A percentile compares a stretch with the other conserved stretches of the same genome.
These are phyloP conservation scores for Apeira syringaria DNA, from an alignment of 2,888 invertebrate species.

Conservation along the genomic window DNA sequence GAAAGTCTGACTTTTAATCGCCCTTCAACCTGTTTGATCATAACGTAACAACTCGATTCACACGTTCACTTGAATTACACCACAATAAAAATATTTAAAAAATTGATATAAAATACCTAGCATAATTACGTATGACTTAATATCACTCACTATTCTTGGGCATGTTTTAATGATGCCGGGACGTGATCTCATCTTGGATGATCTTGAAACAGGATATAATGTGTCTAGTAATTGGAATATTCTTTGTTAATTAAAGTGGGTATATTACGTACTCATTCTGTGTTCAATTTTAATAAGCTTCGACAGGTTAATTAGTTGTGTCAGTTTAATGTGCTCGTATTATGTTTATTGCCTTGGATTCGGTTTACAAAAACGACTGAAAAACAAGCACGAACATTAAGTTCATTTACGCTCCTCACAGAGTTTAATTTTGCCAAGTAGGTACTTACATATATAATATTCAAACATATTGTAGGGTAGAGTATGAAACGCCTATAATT, in stretches of 20 bases:
- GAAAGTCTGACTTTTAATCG: slow-evolving; percentile 33
- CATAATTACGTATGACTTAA: slow-evolving; percentile 26
- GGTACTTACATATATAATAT: no score
- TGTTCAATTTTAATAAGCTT: slow-evolving; percentile 10
- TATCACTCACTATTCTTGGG: slow-evolving; percentile 35
- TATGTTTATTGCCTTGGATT: neutral
- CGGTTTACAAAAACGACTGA: neutral
- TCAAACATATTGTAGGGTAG: no score
- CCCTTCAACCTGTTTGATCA: slow-evolving; percentile 21
- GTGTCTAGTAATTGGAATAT: slow-evolving; percentile 12
- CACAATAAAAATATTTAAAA: no score
- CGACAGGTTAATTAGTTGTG: slow-evolving; percentile 5
- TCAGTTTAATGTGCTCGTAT: neutral
- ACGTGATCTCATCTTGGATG: slow-evolving; percentile 49
- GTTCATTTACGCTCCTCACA: neutral
- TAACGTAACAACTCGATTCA: slow-evolving; percentile 14
- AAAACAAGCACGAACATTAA: neutral
- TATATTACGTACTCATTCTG: neutral
- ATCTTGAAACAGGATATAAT: slow-evolving; percentile 38
- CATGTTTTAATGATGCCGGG: slow-evolving; percentile 35
- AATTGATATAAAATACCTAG: slow-evolving; percentile 3
- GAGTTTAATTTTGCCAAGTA: no score
- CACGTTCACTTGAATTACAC: neutral
- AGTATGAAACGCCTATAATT: no score
- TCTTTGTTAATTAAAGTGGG: slow-evolving; percentile 3